Percentiles rank a stretch among this genome's conserved stretches.
Evolutionary conservation across 2,113 vertebrate species (phyloP).

Genomic region (Myotis davidii): DNA sequence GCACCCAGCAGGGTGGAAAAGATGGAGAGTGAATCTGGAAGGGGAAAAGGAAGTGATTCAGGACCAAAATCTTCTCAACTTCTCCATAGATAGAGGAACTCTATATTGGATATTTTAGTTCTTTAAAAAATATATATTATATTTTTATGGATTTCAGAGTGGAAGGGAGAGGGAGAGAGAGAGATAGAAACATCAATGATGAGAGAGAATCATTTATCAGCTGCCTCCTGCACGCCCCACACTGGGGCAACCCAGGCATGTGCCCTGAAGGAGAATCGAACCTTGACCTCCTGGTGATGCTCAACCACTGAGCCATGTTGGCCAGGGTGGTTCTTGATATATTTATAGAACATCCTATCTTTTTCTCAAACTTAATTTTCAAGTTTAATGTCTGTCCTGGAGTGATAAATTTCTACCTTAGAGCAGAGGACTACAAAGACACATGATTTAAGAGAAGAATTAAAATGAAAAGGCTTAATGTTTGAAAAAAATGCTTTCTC

Average conservation of each 20-base stretch:
- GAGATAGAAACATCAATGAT: too few species aligned
- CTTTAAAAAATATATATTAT: too few species aligned
- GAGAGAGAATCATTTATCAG: too few species aligned
- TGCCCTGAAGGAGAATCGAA: too few species aligned
- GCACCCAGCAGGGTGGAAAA: background rate
- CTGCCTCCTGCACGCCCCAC: too few species aligned
- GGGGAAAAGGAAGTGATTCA: background rate
- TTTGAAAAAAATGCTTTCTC: background rate
- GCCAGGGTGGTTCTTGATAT: background rate
- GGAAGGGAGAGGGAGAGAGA: too few species aligned
- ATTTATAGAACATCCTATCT: background rate
- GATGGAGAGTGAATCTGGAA: background rate
- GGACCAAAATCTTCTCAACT: background rate
- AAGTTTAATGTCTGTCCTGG: background rate
- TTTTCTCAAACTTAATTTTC: background rate
- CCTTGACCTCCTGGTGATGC: too few species aligned
- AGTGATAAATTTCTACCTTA: background rate
- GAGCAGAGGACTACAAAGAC: background rate
- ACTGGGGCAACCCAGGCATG: too few species aligned
- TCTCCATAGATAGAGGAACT: background rate
- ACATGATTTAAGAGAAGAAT: constrained; percentile 10
- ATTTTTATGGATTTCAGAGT: too few species aligned
- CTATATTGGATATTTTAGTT: background rate
- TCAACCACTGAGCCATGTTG: too few species aligned
- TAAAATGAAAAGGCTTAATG: background rate